Conservation (phyloP, 1,140 invertebrate species). For the Lepidurus couesii region DNA sequence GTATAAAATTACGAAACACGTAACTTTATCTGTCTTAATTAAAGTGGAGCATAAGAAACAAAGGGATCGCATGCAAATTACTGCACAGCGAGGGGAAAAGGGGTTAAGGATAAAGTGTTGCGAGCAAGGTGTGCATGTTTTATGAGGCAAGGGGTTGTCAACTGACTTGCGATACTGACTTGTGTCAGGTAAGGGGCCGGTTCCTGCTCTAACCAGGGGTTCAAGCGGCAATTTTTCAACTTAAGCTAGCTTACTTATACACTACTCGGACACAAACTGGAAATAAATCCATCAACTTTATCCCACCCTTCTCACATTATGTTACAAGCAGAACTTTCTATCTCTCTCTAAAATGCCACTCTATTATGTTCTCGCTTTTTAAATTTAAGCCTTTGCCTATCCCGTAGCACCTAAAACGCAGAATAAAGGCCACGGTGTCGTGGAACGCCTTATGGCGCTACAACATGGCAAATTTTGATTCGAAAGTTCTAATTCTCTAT, state of each 20-base stretch:
- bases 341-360: too few species aligned
- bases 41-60: neutral
- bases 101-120: neutral
- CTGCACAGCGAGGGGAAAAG: neutral
- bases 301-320: neutral
- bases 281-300: neutral
- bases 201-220: neutral
- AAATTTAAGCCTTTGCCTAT: too few species aligned
- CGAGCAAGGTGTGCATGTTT: constrained; percentile 1
- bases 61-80: constrained; percentile 7
- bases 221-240: neutral
- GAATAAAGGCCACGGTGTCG: too few species aligned
- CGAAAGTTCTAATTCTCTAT: too few species aligned
- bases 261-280: neutral
- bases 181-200: neutral
- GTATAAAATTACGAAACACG: too few species aligned
- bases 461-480: too few species aligned
- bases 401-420: too few species aligned
- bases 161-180: constrained; percentile 14
- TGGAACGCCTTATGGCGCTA: too few species aligned
- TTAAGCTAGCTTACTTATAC: neutral
- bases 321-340: neutral
- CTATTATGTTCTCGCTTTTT: too few species aligned
- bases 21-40: neutral
- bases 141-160: neutral